Evolutionary conservation across 2,888 invertebrate species (phyloP).

Genomic region (Alentia gelatinosa): DNA sequence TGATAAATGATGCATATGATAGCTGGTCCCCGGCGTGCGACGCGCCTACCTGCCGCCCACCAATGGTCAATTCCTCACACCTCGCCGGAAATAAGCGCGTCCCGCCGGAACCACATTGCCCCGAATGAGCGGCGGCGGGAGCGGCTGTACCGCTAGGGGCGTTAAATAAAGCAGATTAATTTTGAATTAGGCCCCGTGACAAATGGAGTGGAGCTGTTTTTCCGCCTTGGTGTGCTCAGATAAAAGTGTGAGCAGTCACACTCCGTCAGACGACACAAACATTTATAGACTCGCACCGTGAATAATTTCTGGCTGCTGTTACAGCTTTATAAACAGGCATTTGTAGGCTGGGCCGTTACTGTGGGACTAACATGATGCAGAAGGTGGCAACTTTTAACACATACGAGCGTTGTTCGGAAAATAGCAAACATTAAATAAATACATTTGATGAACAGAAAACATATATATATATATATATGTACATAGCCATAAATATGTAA

Average conservation of each 20-base stretch:
- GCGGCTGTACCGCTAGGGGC: background rate
- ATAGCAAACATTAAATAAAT: too few relatives aligned
- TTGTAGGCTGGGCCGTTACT: too few relatives aligned
- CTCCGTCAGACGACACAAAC: background rate
- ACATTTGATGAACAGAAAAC: too few relatives aligned
- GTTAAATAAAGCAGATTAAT: background rate
- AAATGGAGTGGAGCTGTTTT: background rate
- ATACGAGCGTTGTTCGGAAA: too few relatives aligned
- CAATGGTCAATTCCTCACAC: constrained; percentile 3
- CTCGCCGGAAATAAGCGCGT: constrained; percentile 13
- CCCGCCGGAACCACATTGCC: background rate
- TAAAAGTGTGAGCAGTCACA: background rate
- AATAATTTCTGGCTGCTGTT: background rate
- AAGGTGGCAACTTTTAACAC: too few relatives aligned
- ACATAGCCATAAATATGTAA: too few relatives aligned
- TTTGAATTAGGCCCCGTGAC: background rate
- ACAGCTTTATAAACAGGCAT: background rate
- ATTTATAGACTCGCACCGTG: background rate
- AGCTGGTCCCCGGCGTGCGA: background rate
- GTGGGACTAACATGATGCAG: too few relatives aligned
- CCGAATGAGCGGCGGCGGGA: background rate
- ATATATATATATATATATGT: too few relatives aligned
- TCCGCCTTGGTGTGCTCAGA: background rate
- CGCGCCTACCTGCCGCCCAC: background rate
- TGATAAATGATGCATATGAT: constrained; percentile 1